phyloP scores from a whole-genome alignment of 2,797 vertebrate species.

The Bradypodion pumilum region DNA sequence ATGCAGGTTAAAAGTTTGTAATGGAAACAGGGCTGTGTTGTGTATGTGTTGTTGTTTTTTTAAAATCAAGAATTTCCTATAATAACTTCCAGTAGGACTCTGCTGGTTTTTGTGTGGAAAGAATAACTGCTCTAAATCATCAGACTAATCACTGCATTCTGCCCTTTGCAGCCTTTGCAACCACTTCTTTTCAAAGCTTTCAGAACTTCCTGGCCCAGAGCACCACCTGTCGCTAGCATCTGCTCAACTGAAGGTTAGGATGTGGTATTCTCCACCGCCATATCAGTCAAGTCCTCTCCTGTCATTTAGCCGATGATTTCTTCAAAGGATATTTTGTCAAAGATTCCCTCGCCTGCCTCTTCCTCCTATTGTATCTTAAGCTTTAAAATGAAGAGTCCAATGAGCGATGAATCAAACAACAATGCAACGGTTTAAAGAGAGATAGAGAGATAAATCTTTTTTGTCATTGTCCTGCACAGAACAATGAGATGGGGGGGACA shows the following conservation, averaged over 20 bases:
- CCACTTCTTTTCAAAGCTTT: constrained; percentile 7
- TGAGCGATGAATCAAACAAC: too few species aligned
- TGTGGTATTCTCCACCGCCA: constrained; percentile 46
- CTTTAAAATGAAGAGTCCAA: too few species aligned
- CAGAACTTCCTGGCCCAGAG: constrained; percentile 7
- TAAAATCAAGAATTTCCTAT: not conserved
- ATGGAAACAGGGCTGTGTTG: not conserved
- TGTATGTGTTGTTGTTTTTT: not conserved
- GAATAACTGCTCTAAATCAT: constrained; percentile 26
- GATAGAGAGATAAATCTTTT: too few species aligned
- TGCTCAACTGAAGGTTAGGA: constrained; percentile 50
- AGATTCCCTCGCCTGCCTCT: constrained; percentile 36
- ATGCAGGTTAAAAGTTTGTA: constrained; percentile 25
- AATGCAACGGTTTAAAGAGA: too few species aligned
- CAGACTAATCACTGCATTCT: constrained; percentile 20
- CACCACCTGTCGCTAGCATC: constrained; percentile 10
- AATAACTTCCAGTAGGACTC: constrained; percentile 23
- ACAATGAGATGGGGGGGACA: too few species aligned
- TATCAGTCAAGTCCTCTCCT: constrained; percentile 27
- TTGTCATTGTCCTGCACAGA: too few species aligned
- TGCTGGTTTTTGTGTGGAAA: constrained; percentile 27
- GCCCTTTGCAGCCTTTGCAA: constrained; percentile 5
- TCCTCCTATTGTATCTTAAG: too few species aligned
- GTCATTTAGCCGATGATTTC: constrained; percentile 48
- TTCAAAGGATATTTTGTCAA: constrained; percentile 77